Percentiles rank a stretch among this genome's conserved stretches.
These are phyloP conservation scores for Athetis lepigone DNA, from an alignment of 2,888 invertebrate genomes.

Conservation along the genomic window DNA sequence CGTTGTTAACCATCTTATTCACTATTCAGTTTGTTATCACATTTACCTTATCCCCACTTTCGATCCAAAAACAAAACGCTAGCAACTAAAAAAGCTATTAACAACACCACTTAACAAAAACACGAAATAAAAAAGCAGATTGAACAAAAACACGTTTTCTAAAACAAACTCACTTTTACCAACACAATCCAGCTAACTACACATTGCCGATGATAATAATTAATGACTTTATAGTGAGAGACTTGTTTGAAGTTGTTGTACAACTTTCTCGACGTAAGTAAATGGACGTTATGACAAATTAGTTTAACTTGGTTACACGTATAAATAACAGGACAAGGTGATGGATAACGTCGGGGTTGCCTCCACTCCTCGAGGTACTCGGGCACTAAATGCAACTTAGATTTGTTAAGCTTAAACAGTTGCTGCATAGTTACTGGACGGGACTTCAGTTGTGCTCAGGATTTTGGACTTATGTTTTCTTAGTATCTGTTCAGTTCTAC, in stretches of 20 bases:
- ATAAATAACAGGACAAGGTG: conserved; percentile 52
- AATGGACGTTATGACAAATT: conserved; percentile 63
- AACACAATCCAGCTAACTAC: conserved; percentile 18
- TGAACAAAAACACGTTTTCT: neutral
- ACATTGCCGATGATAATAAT: conserved; percentile 45
- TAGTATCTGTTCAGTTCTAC: neutral
- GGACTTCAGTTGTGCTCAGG: conserved; percentile 15
- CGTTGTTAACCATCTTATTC: too few species aligned
- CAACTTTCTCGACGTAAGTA: conserved; percentile 58
- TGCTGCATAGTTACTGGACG: conserved; percentile 35
- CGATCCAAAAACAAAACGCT: conserved; percentile 1
- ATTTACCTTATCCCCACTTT: neutral
- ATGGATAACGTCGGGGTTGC: conserved; percentile 48
- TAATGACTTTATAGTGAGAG: conserved; percentile 54
- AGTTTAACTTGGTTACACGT: conserved; percentile 56
- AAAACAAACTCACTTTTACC: conserved; percentile 11
- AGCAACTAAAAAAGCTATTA: neutral
- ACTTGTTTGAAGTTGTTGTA: conserved; percentile 54
- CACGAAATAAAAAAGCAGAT: neutral
- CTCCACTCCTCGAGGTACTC: conserved; percentile 17
- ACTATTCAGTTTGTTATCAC: neutral
- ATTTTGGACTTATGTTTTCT: conserved; percentile 7
- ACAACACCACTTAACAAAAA: neutral
- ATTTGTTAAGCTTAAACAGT: conserved; percentile 53
- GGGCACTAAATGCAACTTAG: conserved; percentile 50